Evolutionary conservation across 1,140 invertebrate species (phyloP).

Genomic region (Achatina immaculata): DNA sequence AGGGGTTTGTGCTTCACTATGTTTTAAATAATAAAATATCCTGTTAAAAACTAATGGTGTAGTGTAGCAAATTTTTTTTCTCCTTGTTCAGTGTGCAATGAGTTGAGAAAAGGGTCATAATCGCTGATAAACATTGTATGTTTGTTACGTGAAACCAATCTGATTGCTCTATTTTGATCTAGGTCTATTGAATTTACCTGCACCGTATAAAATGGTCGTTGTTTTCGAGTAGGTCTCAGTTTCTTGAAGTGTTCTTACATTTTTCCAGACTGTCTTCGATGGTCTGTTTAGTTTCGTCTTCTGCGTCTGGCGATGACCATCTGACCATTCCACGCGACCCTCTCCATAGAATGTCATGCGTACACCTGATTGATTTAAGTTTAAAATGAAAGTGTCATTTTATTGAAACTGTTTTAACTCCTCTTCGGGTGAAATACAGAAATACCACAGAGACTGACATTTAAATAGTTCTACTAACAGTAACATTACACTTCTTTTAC

Average conservation of each 20-base stretch:
- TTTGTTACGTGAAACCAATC: too few species aligned
- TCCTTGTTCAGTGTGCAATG: too few species aligned
- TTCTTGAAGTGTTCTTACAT: background rate
- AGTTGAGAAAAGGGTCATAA: too few species aligned
- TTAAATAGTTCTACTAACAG: background rate
- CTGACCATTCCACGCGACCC: constrained; percentile 23
- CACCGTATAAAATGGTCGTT: constrained; percentile 23
- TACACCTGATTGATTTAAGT: background rate
- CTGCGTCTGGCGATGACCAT: background rate
- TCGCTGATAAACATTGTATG: too few species aligned
- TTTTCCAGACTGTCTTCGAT: background rate
- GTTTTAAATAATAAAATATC: too few species aligned
- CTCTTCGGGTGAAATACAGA: background rate
- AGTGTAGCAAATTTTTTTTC: too few species aligned
- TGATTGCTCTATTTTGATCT: too few species aligned
- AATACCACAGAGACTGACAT: background rate
- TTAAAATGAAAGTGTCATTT: background rate
- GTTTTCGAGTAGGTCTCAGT: constrained; percentile 25
- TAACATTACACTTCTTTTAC: too few species aligned
- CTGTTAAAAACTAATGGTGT: too few species aligned
- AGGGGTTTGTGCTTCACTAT: too few species aligned
- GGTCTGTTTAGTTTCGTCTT: background rate
- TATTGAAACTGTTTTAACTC: background rate
- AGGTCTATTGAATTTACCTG: too few species aligned
- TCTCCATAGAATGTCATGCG: constrained; percentile 20